phyloP scores from a whole-genome alignment of 2,797 vertebrate genomes.

The Oryzias sinensis region DNA sequence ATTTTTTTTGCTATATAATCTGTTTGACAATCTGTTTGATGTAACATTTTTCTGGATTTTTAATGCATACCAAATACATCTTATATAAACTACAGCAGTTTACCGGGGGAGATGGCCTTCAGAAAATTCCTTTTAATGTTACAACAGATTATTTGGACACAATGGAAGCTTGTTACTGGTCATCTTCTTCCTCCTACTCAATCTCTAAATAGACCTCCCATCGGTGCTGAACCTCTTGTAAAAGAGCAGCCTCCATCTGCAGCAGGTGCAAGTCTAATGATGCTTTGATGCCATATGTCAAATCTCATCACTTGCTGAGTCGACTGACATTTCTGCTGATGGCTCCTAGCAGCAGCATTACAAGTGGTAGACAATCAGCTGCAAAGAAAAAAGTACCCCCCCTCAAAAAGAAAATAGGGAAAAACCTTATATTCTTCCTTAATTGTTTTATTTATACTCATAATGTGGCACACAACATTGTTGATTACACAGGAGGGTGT shows the following conservation, averaged over 20 bases:
- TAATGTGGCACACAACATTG: neutral
- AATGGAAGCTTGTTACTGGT: slow-evolving; percentile 55
- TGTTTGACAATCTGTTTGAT: too few species aligned
- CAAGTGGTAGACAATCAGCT: slow-evolving; percentile 60
- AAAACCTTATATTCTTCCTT: too few species aligned
- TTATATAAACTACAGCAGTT: neutral
- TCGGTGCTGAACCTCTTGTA: slow-evolving; percentile 69
- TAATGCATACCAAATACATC: slow-evolving; percentile 2
- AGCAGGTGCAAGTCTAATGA: slow-evolving; percentile 92
- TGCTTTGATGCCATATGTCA: slow-evolving; percentile 98
- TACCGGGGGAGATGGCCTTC: slow-evolving; percentile 16
- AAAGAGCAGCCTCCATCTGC: slow-evolving; percentile 83
- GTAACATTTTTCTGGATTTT: too few species aligned
- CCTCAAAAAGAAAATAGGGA: too few species aligned
- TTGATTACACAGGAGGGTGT: neutral
- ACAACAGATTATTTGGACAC: slow-evolving; percentile 43
- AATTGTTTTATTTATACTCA: slow-evolving; percentile 22
- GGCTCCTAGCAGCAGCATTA: slow-evolving; percentile 80
- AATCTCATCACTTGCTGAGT: slow-evolving; percentile 94
- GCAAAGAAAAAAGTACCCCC: slow-evolving; percentile 8
- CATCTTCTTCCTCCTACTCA: slow-evolving; percentile 59
- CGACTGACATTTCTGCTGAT: slow-evolving; percentile 90
- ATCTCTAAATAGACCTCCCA: slow-evolving; percentile 72
- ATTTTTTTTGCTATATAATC: too few species aligned
- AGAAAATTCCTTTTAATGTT: slow-evolving; percentile 20